Evolutionary conservation across 2,797 vertebrate species (phyloP), one percentile per base, ranked within the genome.

Genomic region (Hippocampus kuda): DNA sequence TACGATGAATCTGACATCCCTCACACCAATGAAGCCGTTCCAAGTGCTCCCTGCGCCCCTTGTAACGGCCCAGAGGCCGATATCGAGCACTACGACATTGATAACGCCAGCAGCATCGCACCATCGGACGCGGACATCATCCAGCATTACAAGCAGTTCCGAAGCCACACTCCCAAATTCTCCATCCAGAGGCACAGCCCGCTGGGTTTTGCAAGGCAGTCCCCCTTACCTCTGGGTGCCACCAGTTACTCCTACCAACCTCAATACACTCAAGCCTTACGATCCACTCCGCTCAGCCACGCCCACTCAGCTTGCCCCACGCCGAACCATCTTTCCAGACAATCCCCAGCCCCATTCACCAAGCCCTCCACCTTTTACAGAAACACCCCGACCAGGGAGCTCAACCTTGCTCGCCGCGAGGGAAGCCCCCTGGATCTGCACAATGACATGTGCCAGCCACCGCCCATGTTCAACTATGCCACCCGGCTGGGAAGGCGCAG

Each of bases 161-260:
- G 96, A 30, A 98, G 95, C 85, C 97, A 97, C 87, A 94, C 96
- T 0, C 95, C 96, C 68, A 97, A 97, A 83, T 98, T 99, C 81
- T 97, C 95, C 74, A 95, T 99, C 81, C 97, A 98, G 91, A 92
- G 97, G 72, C 97, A 97, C 87, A 98, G 95, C 80, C 97, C 97
- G 0, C 88, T 99, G 69, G 96, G 96, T 65, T 98, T 98, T 0
- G 96, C 97, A 0, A 88, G 96, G 22, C 96, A 98, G 86, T 97
- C 97, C 0, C 96, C 96, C 3, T 83, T 99, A 79, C 94, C 96
- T 2, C 82, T 98, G 24, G 96, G 96, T 1, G 94, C 97, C 2
- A 93, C 94, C 38, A 95, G 96, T 84, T 92, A 98, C 86, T 93
- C 91, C n/a, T 98, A 97, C 85, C 95, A 97, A 84, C 91, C 95